phyloP scores from a whole-genome alignment of 2,888 invertebrate genomes.

The Pollenia angustigena region DNA sequence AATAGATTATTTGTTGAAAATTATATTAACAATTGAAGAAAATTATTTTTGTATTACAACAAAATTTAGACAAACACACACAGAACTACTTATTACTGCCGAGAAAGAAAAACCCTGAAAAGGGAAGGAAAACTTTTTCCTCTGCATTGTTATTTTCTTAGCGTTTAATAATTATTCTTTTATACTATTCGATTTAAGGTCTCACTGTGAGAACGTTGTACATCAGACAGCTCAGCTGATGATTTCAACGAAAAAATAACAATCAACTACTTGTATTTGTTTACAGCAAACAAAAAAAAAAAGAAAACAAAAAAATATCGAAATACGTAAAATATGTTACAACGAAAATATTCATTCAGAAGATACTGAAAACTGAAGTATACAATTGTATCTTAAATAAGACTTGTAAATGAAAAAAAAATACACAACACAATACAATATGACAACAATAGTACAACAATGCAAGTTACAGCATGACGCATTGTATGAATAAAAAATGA shows the following conservation, averaged over 20 bases:
- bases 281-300: not conserved
- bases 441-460: conserved; percentile 2
- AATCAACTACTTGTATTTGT: not conserved
- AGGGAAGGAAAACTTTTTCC: not conserved
- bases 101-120: not conserved
- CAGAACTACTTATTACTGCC: not conserved
- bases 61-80: not conserved
- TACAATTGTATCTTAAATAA: conserved; percentile 38
- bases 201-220: not conserved
- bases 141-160: not conserved
- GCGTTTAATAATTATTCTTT: conserved; percentile 4
- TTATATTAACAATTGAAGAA: conserved; percentile 4
- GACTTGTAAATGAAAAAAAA: conserved; percentile 16
- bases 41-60: not conserved
- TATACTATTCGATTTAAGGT: not conserved
- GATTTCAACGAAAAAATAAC: conserved; percentile 34
- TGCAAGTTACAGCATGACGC: not conserved
- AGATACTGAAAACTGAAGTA: not conserved
- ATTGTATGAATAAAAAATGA: not conserved
- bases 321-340: not conserved
- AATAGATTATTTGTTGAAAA: conserved; percentile 23
- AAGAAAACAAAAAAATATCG: not conserved
- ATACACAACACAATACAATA: not conserved
- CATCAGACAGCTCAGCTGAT: conserved; percentile 17
- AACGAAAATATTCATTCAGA: not conserved